A percentile compares a stretch with the other conserved stretches of the same genome.
Evolutionary conservation across 2,113 vertebrate species (phyloP).

Genomic region (Myiopsitta monachus): DNA sequence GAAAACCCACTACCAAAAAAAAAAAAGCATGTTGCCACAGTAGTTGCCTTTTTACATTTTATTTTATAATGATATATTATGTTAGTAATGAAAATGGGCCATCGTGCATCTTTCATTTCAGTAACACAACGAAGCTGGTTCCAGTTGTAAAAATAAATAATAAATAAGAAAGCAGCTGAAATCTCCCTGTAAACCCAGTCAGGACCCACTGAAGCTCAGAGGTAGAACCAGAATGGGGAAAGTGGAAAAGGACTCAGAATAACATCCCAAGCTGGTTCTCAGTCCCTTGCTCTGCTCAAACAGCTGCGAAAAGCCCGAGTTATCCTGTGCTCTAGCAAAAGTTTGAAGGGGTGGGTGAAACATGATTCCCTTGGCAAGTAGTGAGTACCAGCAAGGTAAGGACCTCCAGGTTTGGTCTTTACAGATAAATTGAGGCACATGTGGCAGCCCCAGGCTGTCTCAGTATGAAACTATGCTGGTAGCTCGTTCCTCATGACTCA

Average conservation of each 20-base stretch:
- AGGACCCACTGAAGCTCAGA: neutral
- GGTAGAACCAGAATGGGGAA: neutral
- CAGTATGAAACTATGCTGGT: neutral
- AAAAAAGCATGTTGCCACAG: neutral
- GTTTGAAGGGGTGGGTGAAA: neutral
- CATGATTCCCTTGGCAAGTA: neutral
- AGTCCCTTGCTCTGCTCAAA: neutral
- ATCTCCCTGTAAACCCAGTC: neutral
- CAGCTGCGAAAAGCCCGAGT: rapidly evolving
- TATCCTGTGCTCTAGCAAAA: neutral
- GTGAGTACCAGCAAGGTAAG: neutral
- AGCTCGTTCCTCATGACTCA: neutral
- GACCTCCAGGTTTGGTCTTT: neutral
- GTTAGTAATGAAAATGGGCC: neutral
- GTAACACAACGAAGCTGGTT: constrained; percentile 46
- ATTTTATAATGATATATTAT: constrained; percentile 33
- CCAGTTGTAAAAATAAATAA: constrained; percentile 73
- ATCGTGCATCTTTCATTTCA: neutral
- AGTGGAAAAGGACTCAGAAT: neutral
- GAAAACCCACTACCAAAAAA: neutral
- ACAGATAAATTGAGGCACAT: neutral
- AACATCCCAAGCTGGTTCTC: neutral
- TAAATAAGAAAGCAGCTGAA: constrained; percentile 60
- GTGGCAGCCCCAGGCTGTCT: neutral
- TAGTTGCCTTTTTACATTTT: constrained; percentile 42